Evolutionary conservation across 1,140 invertebrate species (phyloP), one percentile per base, ranked within the genome.

Genomic region (Colletes gigas): DNA sequence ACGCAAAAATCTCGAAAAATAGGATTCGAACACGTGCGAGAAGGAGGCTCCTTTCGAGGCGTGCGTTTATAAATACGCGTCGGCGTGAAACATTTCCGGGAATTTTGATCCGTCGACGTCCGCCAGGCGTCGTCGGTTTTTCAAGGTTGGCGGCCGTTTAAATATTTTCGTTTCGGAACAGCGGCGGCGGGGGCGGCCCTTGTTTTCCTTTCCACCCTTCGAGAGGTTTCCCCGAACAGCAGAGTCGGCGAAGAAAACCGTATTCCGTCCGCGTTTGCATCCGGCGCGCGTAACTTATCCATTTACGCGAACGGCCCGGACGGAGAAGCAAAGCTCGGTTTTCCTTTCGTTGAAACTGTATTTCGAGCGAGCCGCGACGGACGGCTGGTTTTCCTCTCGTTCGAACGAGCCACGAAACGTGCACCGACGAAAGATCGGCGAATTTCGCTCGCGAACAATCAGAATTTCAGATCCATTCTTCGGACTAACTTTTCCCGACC

Each of bases 151-250:
- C 70, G 4, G 8, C 55, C 21, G 55, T 73, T 60, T 54, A 73
- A 79, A 73, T 79, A 79, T 73, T 73, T 79, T 44, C 69, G 9
- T 65, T 65, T 54, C 59, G 69, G 65, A 30, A 30, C 30, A 30
- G 30, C 30, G 30, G 30, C 30, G 30, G 2, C 30, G 30, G 54
- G 57, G 65, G 55, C 19, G 12, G 68, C 2, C 50, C 12, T 79
- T 79, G 69, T 79, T 73, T 65, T 79, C 70, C 60, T 79, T 73
- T 15, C 59, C n/a, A 68, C 59, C 69, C 30, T 0, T 78, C 39
- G 19, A 73, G 65, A 55, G n/a, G 60, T 59, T 17, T 52, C 39
- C 63, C 67, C 60, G 67, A 76, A 67, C 39, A 39, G 52, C n/a
- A n/a, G n/a, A n/a, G n/a, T n/a, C n/a, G n/a, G n/a, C n/a, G 52